A percentile compares a stretch with the other conserved stretches of the same genome.
phyloP scores from a whole-genome alignment of 1,140 invertebrate genomes.

The Fopius arisanus region DNA sequence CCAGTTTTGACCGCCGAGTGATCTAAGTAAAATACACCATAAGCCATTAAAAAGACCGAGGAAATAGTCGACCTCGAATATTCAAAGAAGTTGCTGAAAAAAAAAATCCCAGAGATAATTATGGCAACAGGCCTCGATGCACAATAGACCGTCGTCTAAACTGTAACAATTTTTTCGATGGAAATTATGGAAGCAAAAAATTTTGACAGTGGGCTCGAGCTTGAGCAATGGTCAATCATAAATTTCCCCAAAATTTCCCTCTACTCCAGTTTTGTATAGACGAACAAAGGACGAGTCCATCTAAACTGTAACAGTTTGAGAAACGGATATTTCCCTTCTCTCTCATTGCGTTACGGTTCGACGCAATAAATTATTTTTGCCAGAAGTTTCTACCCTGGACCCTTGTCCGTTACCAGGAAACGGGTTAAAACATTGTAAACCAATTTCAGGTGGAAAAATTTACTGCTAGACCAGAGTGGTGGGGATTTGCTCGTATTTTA shows the following conservation, averaged over 20 bases:
- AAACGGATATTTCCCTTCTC: constrained; percentile 38
- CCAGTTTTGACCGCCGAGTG: constrained; percentile 26
- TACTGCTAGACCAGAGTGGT: constrained; percentile 44
- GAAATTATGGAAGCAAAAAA: neutral
- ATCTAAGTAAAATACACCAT: constrained; percentile 15
- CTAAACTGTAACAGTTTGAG: constrained; percentile 56
- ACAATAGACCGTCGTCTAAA: constrained; percentile 31
- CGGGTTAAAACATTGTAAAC: constrained; percentile 50
- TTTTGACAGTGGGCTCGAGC: neutral
- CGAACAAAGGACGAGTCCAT: constrained; percentile 43
- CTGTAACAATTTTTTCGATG: neutral
- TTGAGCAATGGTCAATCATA: constrained; percentile 38
- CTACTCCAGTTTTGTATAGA: constrained; percentile 34
- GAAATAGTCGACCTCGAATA: constrained; percentile 21
- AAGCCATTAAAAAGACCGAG: constrained; percentile 24
- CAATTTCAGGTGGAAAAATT: constrained; percentile 45
- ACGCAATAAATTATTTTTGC: constrained; percentile 53
- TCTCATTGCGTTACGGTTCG: constrained; percentile 37
- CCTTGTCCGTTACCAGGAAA: constrained; percentile 40
- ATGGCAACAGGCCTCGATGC: neutral
- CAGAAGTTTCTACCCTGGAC: neutral
- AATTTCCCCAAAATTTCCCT: constrained; percentile 44
- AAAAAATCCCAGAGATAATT: constrained; percentile 37
- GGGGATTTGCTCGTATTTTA: constrained; percentile 29
- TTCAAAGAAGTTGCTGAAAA: neutral